phyloP scores from a whole-genome alignment of 1,140 invertebrate genomes.

The Drosophila mojavensis region DNA sequence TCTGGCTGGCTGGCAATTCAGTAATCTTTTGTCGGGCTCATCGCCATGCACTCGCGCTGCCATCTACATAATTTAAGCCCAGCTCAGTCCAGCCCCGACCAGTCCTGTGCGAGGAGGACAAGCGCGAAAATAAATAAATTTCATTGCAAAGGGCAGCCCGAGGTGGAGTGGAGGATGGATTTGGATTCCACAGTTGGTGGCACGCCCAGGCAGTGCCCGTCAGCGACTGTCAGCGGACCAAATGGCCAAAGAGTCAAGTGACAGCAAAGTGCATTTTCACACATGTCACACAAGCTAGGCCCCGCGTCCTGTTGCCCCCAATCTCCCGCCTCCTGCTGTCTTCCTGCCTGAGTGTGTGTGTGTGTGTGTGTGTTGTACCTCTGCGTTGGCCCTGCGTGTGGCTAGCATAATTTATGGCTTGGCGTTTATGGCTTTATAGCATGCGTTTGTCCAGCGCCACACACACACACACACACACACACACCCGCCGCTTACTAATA shows the following conservation, averaged over 20 bases:
- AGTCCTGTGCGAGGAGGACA: conserved; percentile 14
- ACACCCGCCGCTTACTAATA: conserved; percentile 35
- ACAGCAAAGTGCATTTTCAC: conserved; percentile 74
- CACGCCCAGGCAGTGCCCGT: background rate
- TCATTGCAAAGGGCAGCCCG: conserved; percentile 14
- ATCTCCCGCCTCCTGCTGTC: too few relatives aligned
- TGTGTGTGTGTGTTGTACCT: background rate
- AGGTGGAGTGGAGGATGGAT: background rate
- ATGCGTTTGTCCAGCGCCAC: conserved; percentile 60
- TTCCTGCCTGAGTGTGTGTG: too few relatives aligned
- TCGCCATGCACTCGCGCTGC: conserved; percentile 21
- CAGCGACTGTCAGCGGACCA: conserved; percentile 35
- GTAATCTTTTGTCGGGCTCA: conserved; percentile 43
- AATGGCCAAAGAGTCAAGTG: conserved; percentile 60
- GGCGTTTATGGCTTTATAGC: conserved; percentile 77
- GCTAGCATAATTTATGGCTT: conserved; percentile 70
- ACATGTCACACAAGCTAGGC: conserved; percentile 57
- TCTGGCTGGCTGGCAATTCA: conserved; percentile 14
- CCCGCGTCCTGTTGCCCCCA: too few relatives aligned
- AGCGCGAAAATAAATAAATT: conserved; percentile 51
- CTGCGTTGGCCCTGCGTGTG: conserved; percentile 11
- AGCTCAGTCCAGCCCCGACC: background rate
- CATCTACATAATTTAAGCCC: conserved; percentile 40
- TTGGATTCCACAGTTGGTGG: conserved; percentile 17
- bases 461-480: background rate